Evolutionary conservation across 30 jellyfish, hydroid and myxozoan species (phyloP).

Genomic region (Turritopsis rubra): DNA sequence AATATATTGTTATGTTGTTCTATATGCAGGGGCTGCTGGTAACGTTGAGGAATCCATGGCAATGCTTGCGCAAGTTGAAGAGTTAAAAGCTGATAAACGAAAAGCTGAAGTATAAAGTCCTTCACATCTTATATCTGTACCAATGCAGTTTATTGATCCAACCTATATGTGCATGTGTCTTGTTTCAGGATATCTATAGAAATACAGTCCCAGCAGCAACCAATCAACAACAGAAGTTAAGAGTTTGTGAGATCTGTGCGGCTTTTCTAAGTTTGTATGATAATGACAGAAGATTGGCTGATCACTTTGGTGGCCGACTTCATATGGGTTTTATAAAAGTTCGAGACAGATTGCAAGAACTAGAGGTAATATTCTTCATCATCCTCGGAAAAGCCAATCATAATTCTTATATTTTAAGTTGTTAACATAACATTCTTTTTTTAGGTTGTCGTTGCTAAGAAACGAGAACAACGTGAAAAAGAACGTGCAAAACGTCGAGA

Average conservation of each 20-base stretch:
- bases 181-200: constrained; percentile 73
- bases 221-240: constrained; percentile 88
- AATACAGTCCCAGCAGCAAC: constrained; percentile 86
- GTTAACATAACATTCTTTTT: too few species aligned
- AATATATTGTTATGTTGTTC: neutral
- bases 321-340: constrained; percentile 97
- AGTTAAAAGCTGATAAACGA: constrained; percentile 71
- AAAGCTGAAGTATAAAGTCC: constrained; percentile 79
- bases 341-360: constrained; percentile 75
- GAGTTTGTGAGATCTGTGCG: constrained; percentile 99
- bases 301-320: constrained; percentile 97
- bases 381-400: neutral
- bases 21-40: constrained; percentile 88
- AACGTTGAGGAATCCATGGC: constrained; percentile 96
- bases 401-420: too few species aligned
- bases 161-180: neutral
- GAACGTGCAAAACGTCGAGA: constrained; percentile 62
- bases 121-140: too few species aligned
- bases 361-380: constrained; percentile 38
- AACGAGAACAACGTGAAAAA: constrained; percentile 70
- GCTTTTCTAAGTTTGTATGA: constrained; percentile 95
- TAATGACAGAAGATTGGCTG: constrained; percentile 96
- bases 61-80: constrained; percentile 76
- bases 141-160: too few species aligned
- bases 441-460: constrained; percentile 63